Base-by-base conservation (phyloP, 2,797 vertebrate genomes). In the Cetoscarus ocellatus region DNA sequence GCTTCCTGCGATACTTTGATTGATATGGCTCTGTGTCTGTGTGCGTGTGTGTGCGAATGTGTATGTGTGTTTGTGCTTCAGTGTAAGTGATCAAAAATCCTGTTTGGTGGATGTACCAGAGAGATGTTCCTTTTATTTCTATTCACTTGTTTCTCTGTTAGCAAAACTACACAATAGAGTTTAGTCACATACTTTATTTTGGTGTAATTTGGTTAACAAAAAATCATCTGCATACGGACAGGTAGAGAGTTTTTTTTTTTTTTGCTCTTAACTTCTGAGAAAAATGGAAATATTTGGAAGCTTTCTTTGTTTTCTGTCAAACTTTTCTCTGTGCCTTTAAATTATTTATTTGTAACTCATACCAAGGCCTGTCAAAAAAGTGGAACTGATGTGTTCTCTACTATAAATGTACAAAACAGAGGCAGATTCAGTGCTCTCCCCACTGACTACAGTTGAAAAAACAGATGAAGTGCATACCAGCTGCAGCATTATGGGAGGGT, bases 1-100 rank as follows among this genome's bases (percentile, higher is more conserved):
- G 81, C 75, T 79, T 79, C 75, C 81, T 68, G 78, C 76, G 84
- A 82, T 75, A 82, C 70, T 70, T 79, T 77, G 80, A 80, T 82
- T 74, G 83, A 86, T 86, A 70, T 17, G 56, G 42, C 18, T 61
- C 5, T 54, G 58, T 65, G 63, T 60, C 27, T 27, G 27, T 27
- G 27, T 50, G 4, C 57, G 50, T 58, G 53, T 39, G 44, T 62
- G 40, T 50, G 4, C 57, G 56, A 53, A 6, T 61, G 10, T 68
- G 15, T 38, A 17, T 73, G 44, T 56, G 54, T 15, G 60, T 70
- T 27, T 27, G 47, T 76, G 51, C 34, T 47, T 75, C 58, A 63
- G 67, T 52, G 67, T 39, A 66, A 44, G 27, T 50, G 55, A 76
- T 66, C 39, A 49, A 58, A 68, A 61, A 19, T 42, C 18, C 61